Conservation (phyloP, 2,888 invertebrate genomes). For the Endotricha flammealis region DNA sequence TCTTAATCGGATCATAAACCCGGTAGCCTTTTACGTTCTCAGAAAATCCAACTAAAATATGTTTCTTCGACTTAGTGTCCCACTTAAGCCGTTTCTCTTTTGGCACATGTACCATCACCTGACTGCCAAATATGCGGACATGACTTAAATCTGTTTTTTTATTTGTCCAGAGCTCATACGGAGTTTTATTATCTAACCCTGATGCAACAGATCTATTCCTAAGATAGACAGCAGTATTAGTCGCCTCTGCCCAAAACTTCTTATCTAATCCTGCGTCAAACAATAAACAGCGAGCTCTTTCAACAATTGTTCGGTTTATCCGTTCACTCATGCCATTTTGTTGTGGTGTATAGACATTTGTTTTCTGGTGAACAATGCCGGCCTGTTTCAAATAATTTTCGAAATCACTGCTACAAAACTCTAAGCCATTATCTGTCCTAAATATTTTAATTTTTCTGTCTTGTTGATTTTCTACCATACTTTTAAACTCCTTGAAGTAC, state of each 20-base stretch:
- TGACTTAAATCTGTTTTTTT: constrained; percentile 19
- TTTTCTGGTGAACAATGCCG: constrained; percentile 24
- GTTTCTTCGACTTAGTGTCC: constrained; percentile 20
- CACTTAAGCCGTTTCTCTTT: constrained; percentile 21
- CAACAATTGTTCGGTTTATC: constrained; percentile 18
- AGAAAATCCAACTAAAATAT: constrained; percentile 18
- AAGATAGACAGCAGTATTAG: constrained; percentile 19
- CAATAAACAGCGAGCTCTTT: constrained; percentile 18
- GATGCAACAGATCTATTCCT: constrained; percentile 17
- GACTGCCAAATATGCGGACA: constrained; percentile 15
- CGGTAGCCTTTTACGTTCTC: constrained; percentile 21
- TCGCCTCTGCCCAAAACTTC: constrained; percentile 22
- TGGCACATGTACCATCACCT: constrained; percentile 20
- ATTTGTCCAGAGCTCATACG: constrained; percentile 21
- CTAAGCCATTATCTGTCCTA: constrained; percentile 9
- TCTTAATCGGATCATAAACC: constrained; percentile 15
- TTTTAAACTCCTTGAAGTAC: neutral
- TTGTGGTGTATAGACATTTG: constrained; percentile 20
- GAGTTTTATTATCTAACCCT: constrained; percentile 18
- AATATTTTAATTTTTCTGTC: constrained; percentile 5
- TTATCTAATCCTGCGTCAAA: constrained; percentile 20
- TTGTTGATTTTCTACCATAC: neutral
- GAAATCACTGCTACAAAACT: constrained; percentile 11
- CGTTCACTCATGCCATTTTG: constrained; percentile 22
- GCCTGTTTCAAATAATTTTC: constrained; percentile 11